These are phyloP conservation scores for Drosophila fungiperda DNA, from an alignment of 2,888 invertebrate genomes.

Conservation along the genomic window DNA sequence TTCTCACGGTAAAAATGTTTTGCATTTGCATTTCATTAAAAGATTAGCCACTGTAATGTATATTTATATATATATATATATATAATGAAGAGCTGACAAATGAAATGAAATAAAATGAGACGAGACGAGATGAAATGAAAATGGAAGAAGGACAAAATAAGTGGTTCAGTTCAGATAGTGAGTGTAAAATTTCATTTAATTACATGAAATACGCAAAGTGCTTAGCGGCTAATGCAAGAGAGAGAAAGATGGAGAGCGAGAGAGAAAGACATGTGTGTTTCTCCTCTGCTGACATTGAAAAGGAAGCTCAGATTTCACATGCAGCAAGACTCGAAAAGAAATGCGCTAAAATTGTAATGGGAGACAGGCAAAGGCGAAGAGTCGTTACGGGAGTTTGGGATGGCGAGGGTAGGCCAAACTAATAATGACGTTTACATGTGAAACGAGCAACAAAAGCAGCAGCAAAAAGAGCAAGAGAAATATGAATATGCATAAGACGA, in stretches of 20 bases:
- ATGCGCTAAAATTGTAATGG: slow-evolving; percentile 58
- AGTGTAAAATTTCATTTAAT: slow-evolving; percentile 80
- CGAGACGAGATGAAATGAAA: slow-evolving; percentile 20
- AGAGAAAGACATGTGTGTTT: background rate
- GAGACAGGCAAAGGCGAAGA: slow-evolving; percentile 42
- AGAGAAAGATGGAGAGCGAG: background rate
- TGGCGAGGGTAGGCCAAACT: slow-evolving; percentile 37
- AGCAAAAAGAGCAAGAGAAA: slow-evolving; percentile 64
- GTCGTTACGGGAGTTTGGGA: too few relatives aligned
- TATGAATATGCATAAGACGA: slow-evolving; percentile 69
- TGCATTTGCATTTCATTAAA: slow-evolving; percentile 72
- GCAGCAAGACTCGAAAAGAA: slow-evolving; percentile 15
- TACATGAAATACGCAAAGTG: slow-evolving; percentile 71
- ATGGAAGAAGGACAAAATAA: slow-evolving; percentile 31
- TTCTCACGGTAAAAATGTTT: slow-evolving; percentile 11
- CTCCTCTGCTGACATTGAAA: slow-evolving; percentile 64
- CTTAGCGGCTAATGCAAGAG: slow-evolving; percentile 54
- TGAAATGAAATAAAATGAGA: slow-evolving; percentile 15
- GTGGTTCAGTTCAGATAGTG: slow-evolving; percentile 31
- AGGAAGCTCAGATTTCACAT: slow-evolving; percentile 78
- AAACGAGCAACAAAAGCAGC: slow-evolving; percentile 42
- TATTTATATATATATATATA: background rate
- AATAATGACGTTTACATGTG: slow-evolving; percentile 75
- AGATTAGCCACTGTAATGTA: slow-evolving; percentile 61
- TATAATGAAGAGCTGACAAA: slow-evolving; percentile 12